phyloP scores from a whole-genome alignment of 2,797 vertebrate species.

The Simalia tracyae region DNA sequence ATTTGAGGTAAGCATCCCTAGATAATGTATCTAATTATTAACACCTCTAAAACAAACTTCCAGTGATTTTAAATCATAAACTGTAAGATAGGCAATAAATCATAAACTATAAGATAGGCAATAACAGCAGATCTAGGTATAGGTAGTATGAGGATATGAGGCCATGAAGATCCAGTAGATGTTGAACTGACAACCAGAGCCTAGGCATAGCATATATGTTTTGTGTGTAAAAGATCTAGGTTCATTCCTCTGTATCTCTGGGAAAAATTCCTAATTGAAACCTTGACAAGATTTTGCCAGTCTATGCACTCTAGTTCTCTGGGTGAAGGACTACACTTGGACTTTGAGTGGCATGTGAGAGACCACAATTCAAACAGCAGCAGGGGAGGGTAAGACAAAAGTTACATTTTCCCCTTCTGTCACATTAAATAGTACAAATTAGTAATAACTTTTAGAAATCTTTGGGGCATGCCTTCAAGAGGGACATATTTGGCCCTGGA shows the following conservation, averaged over 20 bases:
- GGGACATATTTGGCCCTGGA: too few relatives aligned
- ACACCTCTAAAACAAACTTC: neutral
- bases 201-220: neutral
- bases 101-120: neutral
- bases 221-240: neutral
- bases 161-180: neutral
- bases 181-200: neutral
- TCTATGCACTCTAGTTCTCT: neutral
- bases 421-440: too few relatives aligned
- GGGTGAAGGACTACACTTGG: neutral
- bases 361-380: neutral
- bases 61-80: neutral
- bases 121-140: neutral
- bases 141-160: neutral
- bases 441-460: too few relatives aligned
- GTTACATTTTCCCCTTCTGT: neutral
- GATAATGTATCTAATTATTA: slow-evolving; percentile 20
- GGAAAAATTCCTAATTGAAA: neutral
- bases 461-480: too few relatives aligned
- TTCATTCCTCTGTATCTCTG: neutral
- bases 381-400: neutral
- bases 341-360: neutral
- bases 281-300: neutral
- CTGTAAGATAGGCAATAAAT: too few relatives aligned
- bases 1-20: slow-evolving; percentile 85